Percentiles rank a stretch among this genome's conserved stretches.
Evolutionary conservation across 2,888 invertebrate species (phyloP).

Genomic region (Diarsia rubi): DNA sequence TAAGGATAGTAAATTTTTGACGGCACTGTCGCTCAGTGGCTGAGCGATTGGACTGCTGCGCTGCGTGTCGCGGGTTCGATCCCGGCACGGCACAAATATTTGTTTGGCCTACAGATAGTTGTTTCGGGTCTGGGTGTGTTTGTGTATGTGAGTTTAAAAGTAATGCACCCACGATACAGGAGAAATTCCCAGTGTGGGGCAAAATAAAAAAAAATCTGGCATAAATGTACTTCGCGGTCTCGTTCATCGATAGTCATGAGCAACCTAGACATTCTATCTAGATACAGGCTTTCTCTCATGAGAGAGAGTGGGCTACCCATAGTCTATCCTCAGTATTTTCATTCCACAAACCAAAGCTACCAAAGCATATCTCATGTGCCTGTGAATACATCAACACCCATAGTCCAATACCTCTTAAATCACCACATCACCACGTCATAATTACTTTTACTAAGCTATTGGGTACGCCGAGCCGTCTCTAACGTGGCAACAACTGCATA

Average conservation of each 20-base stretch:
- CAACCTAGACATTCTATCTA: not conserved
- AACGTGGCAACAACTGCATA: conserved; percentile 40
- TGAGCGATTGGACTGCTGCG: too few species aligned
- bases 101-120: too few species aligned
- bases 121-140: too few species aligned
- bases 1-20: not conserved
- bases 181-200: too few species aligned
- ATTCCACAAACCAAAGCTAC: not conserved
- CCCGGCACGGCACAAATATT: too few species aligned
- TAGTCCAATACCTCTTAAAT: not conserved
- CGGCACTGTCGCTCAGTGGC: too few species aligned
- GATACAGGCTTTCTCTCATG: not conserved
- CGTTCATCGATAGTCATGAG: not conserved
- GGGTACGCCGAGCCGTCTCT: conserved; percentile 37
- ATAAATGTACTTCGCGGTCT: not conserved
- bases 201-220: too few species aligned
- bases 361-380: not conserved
- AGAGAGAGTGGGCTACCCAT: not conserved
- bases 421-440: conserved; percentile 1
- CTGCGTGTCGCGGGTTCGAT: too few species aligned
- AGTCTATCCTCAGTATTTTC: not conserved
- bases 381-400: not conserved
- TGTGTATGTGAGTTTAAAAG: too few species aligned
- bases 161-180: too few species aligned
- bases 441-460: conserved; percentile 55